These are phyloP conservation scores for Myopa testacea DNA, from an alignment of 2,888 invertebrate genomes.

Conservation along the genomic window DNA sequence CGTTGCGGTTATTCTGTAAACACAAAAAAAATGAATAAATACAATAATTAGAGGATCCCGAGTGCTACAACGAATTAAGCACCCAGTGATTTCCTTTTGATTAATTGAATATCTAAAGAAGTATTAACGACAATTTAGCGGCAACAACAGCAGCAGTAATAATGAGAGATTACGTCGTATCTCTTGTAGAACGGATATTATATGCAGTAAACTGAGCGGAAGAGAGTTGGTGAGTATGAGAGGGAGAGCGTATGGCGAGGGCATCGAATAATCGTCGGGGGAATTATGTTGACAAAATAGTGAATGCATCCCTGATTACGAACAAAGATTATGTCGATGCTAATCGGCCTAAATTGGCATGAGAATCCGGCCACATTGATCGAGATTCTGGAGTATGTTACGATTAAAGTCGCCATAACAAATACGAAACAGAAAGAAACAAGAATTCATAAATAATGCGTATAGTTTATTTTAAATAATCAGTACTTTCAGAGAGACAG, in stretches of 20 bases:
- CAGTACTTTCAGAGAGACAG: no score
- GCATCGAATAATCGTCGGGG: conserved; percentile 8
- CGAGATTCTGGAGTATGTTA: not conserved
- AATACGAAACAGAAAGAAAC: not conserved
- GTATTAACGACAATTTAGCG: conserved; percentile 36
- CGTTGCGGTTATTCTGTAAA: no score
- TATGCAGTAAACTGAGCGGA: not conserved
- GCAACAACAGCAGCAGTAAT: conserved; percentile 11
- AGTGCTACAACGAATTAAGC: conserved; percentile 29
- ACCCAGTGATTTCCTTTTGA: conserved; percentile 37
- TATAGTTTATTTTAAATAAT: no score
- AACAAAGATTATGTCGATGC: conserved; percentile 30
- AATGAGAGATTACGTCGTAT: conserved; percentile 24
- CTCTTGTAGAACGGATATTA: conserved; percentile 2
- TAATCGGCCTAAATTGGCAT: conserved; percentile 34
- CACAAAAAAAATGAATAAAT: no score
- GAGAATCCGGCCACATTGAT: conserved; percentile 19
- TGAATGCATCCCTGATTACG: conserved; percentile 27
- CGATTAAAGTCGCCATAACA: not conserved
- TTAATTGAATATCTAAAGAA: conserved; percentile 38
- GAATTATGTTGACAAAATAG: conserved; percentile 25
- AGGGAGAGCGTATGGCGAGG: conserved; percentile 1
- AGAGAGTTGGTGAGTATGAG: not conserved
- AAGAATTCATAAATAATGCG: no score
- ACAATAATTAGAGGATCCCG: conserved; percentile 23